Conservation (phyloP, 2,888 invertebrate genomes). For the Schizotus pectinicornis region DNA sequence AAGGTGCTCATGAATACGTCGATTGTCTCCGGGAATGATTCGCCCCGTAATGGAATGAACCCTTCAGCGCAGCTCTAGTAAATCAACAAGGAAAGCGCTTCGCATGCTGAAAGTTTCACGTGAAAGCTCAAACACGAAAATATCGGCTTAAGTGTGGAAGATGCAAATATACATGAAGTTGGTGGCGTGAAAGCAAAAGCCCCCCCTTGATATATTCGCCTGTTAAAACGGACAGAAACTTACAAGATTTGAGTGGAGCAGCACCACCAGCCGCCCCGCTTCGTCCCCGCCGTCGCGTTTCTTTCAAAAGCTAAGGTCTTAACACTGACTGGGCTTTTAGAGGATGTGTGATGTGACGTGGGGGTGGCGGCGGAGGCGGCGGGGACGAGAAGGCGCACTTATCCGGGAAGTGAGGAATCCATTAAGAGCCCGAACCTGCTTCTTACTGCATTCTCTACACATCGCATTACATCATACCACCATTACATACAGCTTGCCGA, state of each 20-base stretch:
- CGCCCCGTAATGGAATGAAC: constrained; percentile 12
- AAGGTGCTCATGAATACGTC: no score
- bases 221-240: constrained; percentile 51
- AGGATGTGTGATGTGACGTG: constrained; percentile 47
- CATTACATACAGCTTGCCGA: constrained; percentile 33
- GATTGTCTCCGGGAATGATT: constrained; percentile 11
- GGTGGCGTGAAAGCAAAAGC: constrained; percentile 45
- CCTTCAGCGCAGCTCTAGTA: constrained; percentile 22
- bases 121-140: constrained; percentile 45
- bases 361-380: constrained; percentile 28
- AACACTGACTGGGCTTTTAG: constrained; percentile 51
- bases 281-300: constrained; percentile 23
- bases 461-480: constrained; percentile 38
- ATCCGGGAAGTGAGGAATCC: constrained; percentile 52
- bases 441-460: constrained; percentile 45
- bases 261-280: not conserved
- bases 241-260: constrained; percentile 47
- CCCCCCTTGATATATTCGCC: constrained; percentile 45
- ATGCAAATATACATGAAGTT: constrained; percentile 46
- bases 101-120: constrained; percentile 32
- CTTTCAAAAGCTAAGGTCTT: constrained; percentile 50
- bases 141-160: constrained; percentile 47
- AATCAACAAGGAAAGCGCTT: constrained; percentile 30
- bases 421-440: constrained; percentile 48
- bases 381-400: constrained; percentile 44